These are phyloP conservation scores for Eudasyphora cyanicolor DNA, from an alignment of 2,888 invertebrate genomes.

Conservation along the genomic window DNA sequence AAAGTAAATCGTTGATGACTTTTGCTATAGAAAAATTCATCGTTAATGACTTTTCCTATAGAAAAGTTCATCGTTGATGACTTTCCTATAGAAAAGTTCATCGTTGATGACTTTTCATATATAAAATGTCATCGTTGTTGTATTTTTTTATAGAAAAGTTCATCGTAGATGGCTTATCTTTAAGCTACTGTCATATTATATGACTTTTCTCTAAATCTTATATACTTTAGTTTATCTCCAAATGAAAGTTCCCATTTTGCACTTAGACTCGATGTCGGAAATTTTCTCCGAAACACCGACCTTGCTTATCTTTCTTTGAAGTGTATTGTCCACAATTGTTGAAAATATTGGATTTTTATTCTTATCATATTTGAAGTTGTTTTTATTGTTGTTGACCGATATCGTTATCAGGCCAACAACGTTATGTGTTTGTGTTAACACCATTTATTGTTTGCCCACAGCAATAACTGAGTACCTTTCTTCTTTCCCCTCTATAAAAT, in stretches of 20 bases:
- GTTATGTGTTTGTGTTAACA: neutral
- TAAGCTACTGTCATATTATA: too few relatives aligned
- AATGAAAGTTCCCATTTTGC: neutral
- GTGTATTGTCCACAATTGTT: neutral
- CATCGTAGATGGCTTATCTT: too few relatives aligned
- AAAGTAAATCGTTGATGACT: too few relatives aligned
- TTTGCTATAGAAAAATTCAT: too few relatives aligned
- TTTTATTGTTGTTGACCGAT: neutral
- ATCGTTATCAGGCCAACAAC: neutral
- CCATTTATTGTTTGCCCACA: neutral
- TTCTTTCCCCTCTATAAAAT: neutral
- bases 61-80: too few relatives aligned
- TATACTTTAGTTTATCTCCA: neutral
- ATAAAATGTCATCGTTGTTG: too few relatives aligned
- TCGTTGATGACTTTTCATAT: too few relatives aligned
- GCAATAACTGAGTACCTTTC: neutral
- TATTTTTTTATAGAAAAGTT: too few relatives aligned
- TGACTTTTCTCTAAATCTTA: too few relatives aligned
- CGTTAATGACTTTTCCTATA: too few relatives aligned
- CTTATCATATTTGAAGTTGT: constrained; percentile 5
- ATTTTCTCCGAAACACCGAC: constrained; percentile 6
- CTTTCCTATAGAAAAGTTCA: too few relatives aligned
- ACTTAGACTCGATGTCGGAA: neutral
- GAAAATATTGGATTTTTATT: neutral
- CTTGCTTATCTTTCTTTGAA: neutral